Base-by-base conservation (phyloP, 2,888 invertebrate species). In the Xanthia icteritia region DNA sequence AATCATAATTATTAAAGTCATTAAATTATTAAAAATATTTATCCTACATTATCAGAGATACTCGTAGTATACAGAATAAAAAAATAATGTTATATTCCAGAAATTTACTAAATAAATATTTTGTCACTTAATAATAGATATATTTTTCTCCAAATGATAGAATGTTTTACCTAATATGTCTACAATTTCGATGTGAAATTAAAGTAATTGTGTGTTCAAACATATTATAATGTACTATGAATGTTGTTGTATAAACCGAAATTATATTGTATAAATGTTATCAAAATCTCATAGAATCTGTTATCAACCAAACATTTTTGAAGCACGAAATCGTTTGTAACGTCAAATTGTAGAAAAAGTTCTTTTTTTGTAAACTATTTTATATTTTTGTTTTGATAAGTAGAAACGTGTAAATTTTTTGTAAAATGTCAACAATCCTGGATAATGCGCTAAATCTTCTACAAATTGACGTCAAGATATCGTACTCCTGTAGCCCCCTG, bases 181-280 rank as follows among this genome's bases (percentile, higher is more conserved):
- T 95, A 95, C 93, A 94, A 94, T 91, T 92, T 94, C 84, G 93
- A 94, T 95, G 94, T 95, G 91, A 93, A 93, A 92, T 90, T 91
- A 88, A 88, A 82, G 75, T 81, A 84, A 81, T 80, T 94, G 94
- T 95, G 95, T 96, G 96, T 96, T 96, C 96, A 96, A 92, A 91
- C 90, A 91, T 83, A 81, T 77, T 79, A 77, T 90, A 90, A 92
- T 92, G 90, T 94, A 92, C 92, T 95, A 94, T 93, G 90, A 93
- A 94, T 94, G 94, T 95, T 95, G 92, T 88, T 91, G 89, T 92
- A 91, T 91, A 91, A 92, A 93, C 85, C 90, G 85, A 91, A 90
- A 90, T 91, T 92, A 89, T 91, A 93, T 92, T 90, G 91, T 92
- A 92, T 88, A 89, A 88, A 89, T 86, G 81, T 87, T 88, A 79